Evolutionary conservation across 2,113 vertebrate species (phyloP).

Genomic region (Coptodon rendalli): DNA sequence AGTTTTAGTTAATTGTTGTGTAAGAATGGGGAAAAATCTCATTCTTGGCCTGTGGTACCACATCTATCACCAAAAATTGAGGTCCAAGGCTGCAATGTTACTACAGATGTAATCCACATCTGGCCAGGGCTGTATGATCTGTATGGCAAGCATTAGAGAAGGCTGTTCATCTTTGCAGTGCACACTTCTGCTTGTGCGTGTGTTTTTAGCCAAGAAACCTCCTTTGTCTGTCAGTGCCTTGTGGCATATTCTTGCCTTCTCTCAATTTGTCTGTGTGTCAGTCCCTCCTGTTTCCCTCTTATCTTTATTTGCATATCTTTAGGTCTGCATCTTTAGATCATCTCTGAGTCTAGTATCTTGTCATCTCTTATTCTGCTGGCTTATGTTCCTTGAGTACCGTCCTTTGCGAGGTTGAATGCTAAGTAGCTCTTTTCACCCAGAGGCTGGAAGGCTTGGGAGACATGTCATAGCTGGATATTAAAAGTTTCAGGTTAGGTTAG

Average conservation of each 20-base stretch:
- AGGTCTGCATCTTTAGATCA: neutral
- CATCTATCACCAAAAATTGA: neutral
- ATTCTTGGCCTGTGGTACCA: neutral
- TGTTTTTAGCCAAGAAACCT: neutral
- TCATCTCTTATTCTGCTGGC: conserved; percentile 5
- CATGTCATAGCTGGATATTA: neutral
- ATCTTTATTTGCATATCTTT: conserved; percentile 4
- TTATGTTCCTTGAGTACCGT: neutral
- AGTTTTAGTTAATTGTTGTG: neutral
- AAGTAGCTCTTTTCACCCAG: neutral
- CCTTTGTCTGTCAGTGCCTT: neutral
- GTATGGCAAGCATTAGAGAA: neutral
- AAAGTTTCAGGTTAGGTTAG: conserved; percentile 10
- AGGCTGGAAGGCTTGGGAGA: neutral
- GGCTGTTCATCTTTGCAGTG: neutral
- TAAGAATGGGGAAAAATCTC: neutral
- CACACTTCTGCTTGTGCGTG: neutral
- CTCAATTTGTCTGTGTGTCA: neutral
- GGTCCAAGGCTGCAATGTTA: neutral
- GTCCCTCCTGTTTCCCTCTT: neutral
- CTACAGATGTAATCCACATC: conserved; percentile 52
- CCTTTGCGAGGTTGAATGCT: neutral
- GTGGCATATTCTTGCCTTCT: neutral
- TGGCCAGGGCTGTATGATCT: conserved; percentile 10
- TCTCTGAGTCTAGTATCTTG: neutral